phyloP scores from a whole-genome alignment of 1,140 invertebrate genomes.

The Zaprionus africanus region DNA sequence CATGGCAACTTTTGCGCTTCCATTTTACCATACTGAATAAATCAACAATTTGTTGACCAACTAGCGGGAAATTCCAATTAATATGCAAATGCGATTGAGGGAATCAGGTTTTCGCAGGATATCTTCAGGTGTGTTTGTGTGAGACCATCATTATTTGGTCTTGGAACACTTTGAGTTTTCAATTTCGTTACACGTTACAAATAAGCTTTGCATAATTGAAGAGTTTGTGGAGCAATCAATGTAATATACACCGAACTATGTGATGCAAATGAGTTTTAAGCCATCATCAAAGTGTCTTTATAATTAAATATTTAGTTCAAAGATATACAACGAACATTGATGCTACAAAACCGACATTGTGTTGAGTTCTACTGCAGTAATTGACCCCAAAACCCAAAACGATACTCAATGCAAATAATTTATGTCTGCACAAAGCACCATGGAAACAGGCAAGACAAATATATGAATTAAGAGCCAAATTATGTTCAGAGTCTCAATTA shows the following conservation, averaged over 20 bases:
- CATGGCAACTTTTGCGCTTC: constrained; percentile 22
- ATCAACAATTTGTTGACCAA: constrained; percentile 57
- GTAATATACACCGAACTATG: not conserved
- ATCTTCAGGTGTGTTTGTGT: not conserved
- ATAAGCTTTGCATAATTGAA: not conserved
- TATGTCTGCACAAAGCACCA: not conserved
- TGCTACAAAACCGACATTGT: not conserved
- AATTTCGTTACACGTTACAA: not conserved
- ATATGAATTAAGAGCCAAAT: constrained; percentile 30
- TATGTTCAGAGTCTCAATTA: constrained; percentile 70
- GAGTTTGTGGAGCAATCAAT: not conserved
- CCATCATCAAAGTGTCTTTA: not conserved
- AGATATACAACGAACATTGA: not conserved
- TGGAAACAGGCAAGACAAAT: constrained; percentile 7
- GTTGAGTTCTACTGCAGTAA: constrained; percentile 15
- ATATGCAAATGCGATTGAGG: constrained; percentile 59
- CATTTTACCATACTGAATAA: constrained; percentile 41
- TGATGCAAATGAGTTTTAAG: not conserved
- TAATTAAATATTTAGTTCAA: not conserved
- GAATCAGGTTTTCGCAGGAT: not conserved
- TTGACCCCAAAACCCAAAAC: not conserved
- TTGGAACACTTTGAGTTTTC: constrained; percentile 3
- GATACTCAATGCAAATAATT: not conserved
- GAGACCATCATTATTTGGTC: not conserved
- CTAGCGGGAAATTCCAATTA: constrained; percentile 61